Evolutionary conservation across 2,888 invertebrate genomes (phyloP).

Genomic region (Megastigmus dorsalis): DNA sequence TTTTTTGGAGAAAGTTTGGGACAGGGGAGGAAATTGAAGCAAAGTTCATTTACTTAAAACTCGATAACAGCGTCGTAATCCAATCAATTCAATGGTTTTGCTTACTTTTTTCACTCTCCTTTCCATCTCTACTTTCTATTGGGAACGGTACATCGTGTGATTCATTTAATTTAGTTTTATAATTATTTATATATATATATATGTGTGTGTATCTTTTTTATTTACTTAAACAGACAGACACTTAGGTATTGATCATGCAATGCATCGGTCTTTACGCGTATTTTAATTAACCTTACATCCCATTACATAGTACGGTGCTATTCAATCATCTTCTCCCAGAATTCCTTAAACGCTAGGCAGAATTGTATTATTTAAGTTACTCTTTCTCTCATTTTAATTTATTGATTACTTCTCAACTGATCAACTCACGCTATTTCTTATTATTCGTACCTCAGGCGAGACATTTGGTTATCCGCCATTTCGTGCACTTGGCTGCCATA

Average conservation of each 20-base stretch:
- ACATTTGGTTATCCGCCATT: constrained; percentile 24
- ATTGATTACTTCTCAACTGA: neutral
- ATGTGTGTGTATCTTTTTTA: constrained; percentile 46
- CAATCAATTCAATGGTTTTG: neutral
- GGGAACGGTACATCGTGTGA: constrained; percentile 43
- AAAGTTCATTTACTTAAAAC: too few relatives aligned
- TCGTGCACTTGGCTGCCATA: neutral
- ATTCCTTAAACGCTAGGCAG: neutral
- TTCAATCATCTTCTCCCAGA: neutral
- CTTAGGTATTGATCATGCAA: constrained; percentile 61
- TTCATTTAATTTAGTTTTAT: too few relatives aligned
- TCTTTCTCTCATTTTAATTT: constrained; percentile 1
- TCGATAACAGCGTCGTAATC: too few relatives aligned
- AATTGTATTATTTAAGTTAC: neutral
- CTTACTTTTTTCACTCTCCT: neutral
- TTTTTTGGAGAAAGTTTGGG: neutral
- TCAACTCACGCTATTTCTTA: too few relatives aligned
- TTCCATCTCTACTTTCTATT: constrained; percentile 5
- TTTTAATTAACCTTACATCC: constrained; percentile 30
- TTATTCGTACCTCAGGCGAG: neutral
- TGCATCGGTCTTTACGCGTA: constrained; percentile 50
- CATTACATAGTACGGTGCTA: constrained; percentile 11
- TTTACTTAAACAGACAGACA: constrained; percentile 59
- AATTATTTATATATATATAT: too few relatives aligned
- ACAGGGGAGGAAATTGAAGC: neutral